Percentiles rank a stretch among this genome's conserved stretches.
Evolutionary conservation across 2,113 vertebrate genomes (phyloP).

Genomic region (Vanacampus margaritifer): DNA sequence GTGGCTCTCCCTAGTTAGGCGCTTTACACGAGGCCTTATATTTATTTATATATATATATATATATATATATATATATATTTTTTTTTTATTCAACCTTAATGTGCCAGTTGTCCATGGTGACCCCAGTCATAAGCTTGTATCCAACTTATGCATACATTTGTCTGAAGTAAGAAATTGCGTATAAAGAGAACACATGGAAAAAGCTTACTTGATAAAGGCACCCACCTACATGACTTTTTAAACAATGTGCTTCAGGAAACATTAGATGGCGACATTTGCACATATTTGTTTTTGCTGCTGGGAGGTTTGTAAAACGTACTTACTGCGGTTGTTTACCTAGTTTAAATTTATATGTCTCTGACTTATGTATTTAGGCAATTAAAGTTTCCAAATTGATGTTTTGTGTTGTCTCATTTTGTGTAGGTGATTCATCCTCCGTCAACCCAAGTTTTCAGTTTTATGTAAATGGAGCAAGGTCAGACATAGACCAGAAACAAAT

Average conservation of each 20-base stretch:
- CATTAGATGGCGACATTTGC: conserved; percentile 72
- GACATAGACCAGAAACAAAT: conserved; percentile 51
- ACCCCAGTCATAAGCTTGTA: too few relatives aligned
- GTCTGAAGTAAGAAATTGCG: not conserved
- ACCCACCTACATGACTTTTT: not conserved
- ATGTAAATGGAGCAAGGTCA: conserved; percentile 16
- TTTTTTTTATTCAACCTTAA: not conserved
- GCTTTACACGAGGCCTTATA: not conserved
- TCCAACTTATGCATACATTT: too few relatives aligned
- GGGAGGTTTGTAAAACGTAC: not conserved
- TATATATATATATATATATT: not conserved
- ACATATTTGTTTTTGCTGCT: not conserved
- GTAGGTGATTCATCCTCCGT: conserved; percentile 29
- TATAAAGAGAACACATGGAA: not conserved
- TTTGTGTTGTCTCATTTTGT: conserved; percentile 7
- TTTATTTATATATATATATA: not conserved
- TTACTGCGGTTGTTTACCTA: conserved; percentile 2
- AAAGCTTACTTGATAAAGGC: not conserved
- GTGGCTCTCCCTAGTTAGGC: not conserved
- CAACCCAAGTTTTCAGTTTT: not conserved
- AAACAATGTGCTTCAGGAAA: not conserved
- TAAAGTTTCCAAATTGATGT: not conserved
- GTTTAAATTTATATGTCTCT: conserved; percentile 2
- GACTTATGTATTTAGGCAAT: conserved; percentile 7
- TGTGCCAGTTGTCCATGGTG: not conserved